Evolutionary conservation across 2,113 vertebrate species (phyloP).

Genomic region (Damaliscus lunatus): DNA sequence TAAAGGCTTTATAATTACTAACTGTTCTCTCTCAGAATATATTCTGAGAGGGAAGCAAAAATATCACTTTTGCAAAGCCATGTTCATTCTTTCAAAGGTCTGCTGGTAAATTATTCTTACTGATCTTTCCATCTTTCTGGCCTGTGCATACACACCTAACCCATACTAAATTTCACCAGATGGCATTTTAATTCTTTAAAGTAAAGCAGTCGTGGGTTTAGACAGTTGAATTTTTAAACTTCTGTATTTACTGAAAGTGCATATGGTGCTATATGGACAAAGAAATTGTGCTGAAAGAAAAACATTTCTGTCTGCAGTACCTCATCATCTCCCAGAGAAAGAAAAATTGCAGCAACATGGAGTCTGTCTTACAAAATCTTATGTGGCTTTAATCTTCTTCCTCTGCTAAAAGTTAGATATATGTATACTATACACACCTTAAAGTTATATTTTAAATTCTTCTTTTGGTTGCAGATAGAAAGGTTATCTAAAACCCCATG

Average conservation of each 20-base stretch:
- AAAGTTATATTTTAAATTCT: slow-evolving; percentile 15
- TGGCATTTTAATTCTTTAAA: slow-evolving; percentile 72
- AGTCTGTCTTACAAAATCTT: slow-evolving; percentile 19
- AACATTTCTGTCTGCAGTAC: slow-evolving; percentile 62
- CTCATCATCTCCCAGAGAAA: slow-evolving; percentile 36
- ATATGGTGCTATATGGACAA: slow-evolving; percentile 74
- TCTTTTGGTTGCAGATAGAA: slow-evolving; percentile 43
- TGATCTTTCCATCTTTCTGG: slow-evolving; percentile 70
- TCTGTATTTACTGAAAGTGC: slow-evolving; percentile 77
- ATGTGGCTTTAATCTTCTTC: slow-evolving; percentile 17
- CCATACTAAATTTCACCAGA: slow-evolving; percentile 75
- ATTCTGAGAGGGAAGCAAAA: slow-evolving; percentile 65
- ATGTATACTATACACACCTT: background rate
- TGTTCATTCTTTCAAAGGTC: slow-evolving; percentile 68
- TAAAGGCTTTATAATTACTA: slow-evolving; percentile 58
- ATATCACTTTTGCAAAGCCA: slow-evolving; percentile 64
- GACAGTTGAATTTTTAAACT: slow-evolving; percentile 78
- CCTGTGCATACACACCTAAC: slow-evolving; percentile 73
- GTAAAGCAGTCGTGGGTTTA: slow-evolving; percentile 74
- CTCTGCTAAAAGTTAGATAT: slow-evolving; percentile 57
- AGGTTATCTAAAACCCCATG: slow-evolving; percentile 1
- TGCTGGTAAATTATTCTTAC: slow-evolving; percentile 73
- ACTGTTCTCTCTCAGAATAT: slow-evolving; percentile 64
- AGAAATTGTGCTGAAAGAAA: slow-evolving; percentile 69
- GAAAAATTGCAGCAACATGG: slow-evolving; percentile 11